Percentiles rank a stretch among this genome's conserved stretches.
Conservation (phyloP, 2,797 vertebrate genomes). For the Saxicola maurus region DNA sequence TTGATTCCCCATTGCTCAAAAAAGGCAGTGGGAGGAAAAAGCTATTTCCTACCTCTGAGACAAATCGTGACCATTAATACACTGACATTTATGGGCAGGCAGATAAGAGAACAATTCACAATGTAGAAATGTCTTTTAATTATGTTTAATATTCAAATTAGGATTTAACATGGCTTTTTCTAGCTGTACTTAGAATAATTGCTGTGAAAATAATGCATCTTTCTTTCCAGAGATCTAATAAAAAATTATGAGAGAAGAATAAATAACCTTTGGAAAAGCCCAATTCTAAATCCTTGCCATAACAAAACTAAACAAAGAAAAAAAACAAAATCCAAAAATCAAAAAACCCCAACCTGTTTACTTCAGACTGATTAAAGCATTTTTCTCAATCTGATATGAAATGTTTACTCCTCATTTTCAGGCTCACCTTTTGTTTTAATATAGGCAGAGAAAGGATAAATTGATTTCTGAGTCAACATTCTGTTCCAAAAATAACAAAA, state of each 20-base stretch:
- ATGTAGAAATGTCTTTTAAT: conserved; percentile 3
- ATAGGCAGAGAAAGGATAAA: neutral
- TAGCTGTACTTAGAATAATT: neutral
- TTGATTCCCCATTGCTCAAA: neutral
- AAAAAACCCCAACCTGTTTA: neutral
- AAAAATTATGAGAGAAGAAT: neutral
- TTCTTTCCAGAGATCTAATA: neutral
- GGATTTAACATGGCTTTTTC: neutral
- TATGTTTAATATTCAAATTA: neutral
- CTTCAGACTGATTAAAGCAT: neutral
- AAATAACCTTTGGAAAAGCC: neutral
- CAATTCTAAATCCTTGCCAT: neutral
- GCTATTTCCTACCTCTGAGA: neutral
- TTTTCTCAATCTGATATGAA: neutral
- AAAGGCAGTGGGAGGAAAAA: neutral
- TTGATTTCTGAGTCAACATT: neutral
- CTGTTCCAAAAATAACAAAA: neutral
- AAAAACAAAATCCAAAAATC: neutral
- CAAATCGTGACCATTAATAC: neutral
- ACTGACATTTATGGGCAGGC: neutral
- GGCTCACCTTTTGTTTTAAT: neutral
- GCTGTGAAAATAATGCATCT: neutral
- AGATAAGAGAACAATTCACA: neutral
- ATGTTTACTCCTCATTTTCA: neutral
- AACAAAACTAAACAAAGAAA: neutral